phyloP scores from a whole-genome alignment of 2,888 invertebrate species.

The Melinaea marsaeus region DNA sequence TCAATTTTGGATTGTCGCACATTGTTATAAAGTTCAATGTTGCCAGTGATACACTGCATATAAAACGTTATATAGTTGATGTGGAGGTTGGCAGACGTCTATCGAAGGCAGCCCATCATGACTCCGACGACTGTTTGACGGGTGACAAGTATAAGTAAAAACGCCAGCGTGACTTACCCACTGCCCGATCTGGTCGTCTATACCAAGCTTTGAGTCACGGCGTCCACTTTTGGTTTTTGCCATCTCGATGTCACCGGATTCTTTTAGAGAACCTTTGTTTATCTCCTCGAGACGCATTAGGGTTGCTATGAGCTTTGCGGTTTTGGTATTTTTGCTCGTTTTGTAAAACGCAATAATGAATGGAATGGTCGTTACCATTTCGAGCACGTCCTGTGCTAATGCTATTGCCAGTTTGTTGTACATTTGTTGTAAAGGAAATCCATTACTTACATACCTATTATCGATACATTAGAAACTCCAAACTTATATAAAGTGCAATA shows the following conservation, averaged over 20 bases:
- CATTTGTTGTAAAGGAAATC: constrained; percentile 24
- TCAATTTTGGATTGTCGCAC: constrained; percentile 36
- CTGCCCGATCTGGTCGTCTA: constrained; percentile 45
- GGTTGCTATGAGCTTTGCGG: constrained; percentile 39
- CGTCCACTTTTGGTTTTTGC: constrained; percentile 39
- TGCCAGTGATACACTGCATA: background rate
- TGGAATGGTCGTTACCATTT: constrained; percentile 33
- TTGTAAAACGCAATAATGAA: constrained; percentile 31
- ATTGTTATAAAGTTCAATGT: constrained; percentile 28
- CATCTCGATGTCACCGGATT: constrained; percentile 34
- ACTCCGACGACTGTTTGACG: constrained; percentile 71
- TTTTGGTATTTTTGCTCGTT: constrained; percentile 31
- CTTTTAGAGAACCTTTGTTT: constrained; percentile 51
- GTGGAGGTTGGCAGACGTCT: constrained; percentile 70
- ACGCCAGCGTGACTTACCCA: constrained; percentile 63
- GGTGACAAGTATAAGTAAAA: constrained; percentile 72
- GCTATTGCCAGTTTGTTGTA: constrained; percentile 21
- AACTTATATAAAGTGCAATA: constrained; percentile 1
- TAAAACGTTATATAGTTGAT: constrained; percentile 35
- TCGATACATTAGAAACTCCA: background rate
- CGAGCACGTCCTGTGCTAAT: constrained; percentile 24
- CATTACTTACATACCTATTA: constrained; percentile 10
- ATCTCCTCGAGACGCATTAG: constrained; percentile 43
- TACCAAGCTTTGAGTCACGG: constrained; percentile 70
- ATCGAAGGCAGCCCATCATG: constrained; percentile 73